Base-by-base conservation (phyloP, 2,888 invertebrate species). In the Lomographa bimaculata region DNA sequence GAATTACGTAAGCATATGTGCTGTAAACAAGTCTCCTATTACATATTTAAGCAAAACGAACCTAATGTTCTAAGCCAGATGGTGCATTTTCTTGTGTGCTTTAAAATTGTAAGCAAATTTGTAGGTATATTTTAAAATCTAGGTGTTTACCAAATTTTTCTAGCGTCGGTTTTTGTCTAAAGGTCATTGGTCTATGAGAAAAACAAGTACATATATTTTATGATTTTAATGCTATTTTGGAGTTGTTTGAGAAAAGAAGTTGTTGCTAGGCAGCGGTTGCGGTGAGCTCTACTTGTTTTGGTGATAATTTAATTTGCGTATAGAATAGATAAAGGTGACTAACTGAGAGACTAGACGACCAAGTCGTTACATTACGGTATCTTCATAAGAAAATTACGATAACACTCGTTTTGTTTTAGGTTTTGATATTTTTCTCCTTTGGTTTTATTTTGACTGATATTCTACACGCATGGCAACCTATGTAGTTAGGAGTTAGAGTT, bases 11-110 rank as follows among this genome's bases (percentile, higher is more conserved):
- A 66, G 55, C 54, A 33, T 30, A 41, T 30, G 33, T 49, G 48
- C 32, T 44, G 69, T 68, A 71, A 74, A 76, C 71, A 76, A 64
- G 68, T 72, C 70, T 37, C 57, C 64, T 51, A 50, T 46, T 58
- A 53, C 56, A 58, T 7, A 8, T 2, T 2, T 20, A 23, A 1
- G 6, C 7, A 43, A 9, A 32, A 1, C 40, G 6, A 2, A 14
- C 14, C 14, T 14, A 3, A 14, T 3, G 14, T 14, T 14, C 14
- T 3, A 14, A 14, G 4, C 14, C 4, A n/a, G 3, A 14, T 3
- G 14, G 14, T 14, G 4, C 14, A 14, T 14, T 14, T 14, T 14
- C 14, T 3, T 14, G 2, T 14, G 14, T 4, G 14, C 4, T 4
- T 2, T 14, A n/a, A 7, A 7, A 7, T 7, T 4, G 7, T 8